Evolutionary conservation across 2,113 vertebrate genomes (phyloP), one percentile per base, ranked within the genome.

Genomic region (Petrocephalus zakoni): DNA sequence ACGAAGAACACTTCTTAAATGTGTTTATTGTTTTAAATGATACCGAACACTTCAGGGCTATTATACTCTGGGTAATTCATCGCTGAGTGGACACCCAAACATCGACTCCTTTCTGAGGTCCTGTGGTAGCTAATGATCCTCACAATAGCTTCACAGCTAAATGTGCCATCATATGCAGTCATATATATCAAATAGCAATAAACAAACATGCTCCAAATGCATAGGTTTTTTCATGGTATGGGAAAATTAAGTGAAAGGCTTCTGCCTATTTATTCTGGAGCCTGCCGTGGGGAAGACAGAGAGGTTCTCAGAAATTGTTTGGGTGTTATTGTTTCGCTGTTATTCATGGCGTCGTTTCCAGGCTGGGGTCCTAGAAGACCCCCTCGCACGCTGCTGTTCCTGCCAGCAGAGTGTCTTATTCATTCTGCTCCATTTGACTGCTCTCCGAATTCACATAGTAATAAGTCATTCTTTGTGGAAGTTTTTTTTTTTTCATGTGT

Each of bases 241-340:
- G 7, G 46, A 51, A 84, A 84, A 49, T 84, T 17, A 51, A 51
- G 49, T 11, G 42, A 47, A 84, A 84, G 81, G 81, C 21, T 47
- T 84, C 15, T 82, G 42, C 22, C 34, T 78, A 78, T 78, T 78
- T 78, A 78, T 37, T 78, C 19, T 78, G 72, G 72, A 78, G 1
- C 72, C 81, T n/a, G 34, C 47, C 22, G 42, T 84, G 47, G 21
- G 46, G 19, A 42, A n/a, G 37, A 51, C 46, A 9, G 47, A 2
- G 46, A n/a, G 82, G 82, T 85, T 85, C 22, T 52, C 22, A 25
- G 82, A 51, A 85, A 85, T 85, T 85, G 82, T 51, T 52, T 85
- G 52, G 8, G 22, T 85, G n/a, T 85, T 85, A 49, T 51, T 25
- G 82, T 85, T 52, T 13, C 1, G 2, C 46, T 49, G 4, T 85